phyloP scores from a whole-genome alignment of 2,113 vertebrate genomes.

The Suncus etruscus region DNA sequence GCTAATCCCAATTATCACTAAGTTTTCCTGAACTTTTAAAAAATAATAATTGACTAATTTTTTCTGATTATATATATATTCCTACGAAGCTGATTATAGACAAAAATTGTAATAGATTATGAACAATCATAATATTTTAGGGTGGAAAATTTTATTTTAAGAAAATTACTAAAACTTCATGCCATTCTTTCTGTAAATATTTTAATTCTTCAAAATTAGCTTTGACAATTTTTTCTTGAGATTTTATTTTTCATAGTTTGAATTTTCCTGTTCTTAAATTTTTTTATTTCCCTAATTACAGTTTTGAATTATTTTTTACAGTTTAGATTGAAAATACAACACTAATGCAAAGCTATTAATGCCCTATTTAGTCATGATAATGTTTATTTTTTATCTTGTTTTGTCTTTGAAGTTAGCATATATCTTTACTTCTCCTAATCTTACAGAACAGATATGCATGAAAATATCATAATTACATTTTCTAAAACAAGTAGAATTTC shows the following conservation, averaged over 20 bases:
- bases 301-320: not conserved
- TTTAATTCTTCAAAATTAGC: slow-evolving; percentile 32
- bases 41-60: slow-evolving; percentile 18
- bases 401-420: slow-evolving; percentile 27
- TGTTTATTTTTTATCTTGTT: slow-evolving; percentile 21
- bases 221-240: slow-evolving; percentile 29
- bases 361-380: slow-evolving; percentile 10
- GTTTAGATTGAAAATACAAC: slow-evolving; percentile 44
- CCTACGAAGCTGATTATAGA: not conserved
- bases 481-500: not conserved
- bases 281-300: not conserved
- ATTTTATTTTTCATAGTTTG: slow-evolving; percentile 19
- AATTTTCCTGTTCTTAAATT: not conserved
- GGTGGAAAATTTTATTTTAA: slow-evolving; percentile 27
- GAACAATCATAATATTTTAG: too few relatives aligned
- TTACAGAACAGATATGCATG: slow-evolving; percentile 25
- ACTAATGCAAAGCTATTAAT: slow-evolving; percentile 14
- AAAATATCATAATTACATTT: slow-evolving; percentile 12
- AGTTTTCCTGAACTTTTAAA: not conserved
- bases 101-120: not conserved
- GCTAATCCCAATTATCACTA: not conserved
- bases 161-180: not conserved
- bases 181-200: not conserved
- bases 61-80: slow-evolving; percentile 31
- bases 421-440: not conserved